Conservation (phyloP, 2,797 vertebrate genomes). For the Brachyrhaphis roseni region DNA sequence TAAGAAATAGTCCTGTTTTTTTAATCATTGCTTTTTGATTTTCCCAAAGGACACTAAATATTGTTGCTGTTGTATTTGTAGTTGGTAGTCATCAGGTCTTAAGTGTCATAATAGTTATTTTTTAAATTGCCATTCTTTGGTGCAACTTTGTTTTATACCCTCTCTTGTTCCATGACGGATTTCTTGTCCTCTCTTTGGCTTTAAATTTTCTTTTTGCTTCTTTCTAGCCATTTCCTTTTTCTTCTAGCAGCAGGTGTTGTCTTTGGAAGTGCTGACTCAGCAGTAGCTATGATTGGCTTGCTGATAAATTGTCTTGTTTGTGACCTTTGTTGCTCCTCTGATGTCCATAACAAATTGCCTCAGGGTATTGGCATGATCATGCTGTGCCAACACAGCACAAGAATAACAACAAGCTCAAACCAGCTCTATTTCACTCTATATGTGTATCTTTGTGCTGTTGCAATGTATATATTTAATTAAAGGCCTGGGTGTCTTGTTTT, state of each 20-base stretch:
- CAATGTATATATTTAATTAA: conserved; percentile 36
- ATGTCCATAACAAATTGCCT: conserved; percentile 74
- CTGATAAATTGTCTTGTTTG: conserved; percentile 60
- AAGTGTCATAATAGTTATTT: neutral
- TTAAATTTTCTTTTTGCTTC: neutral
- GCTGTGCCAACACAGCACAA: conserved; percentile 47
- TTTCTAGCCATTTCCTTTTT: conserved; percentile 6
- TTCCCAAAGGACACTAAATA: neutral
- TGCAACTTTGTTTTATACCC: neutral
- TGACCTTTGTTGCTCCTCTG: conserved; percentile 70
- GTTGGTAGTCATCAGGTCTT: neutral
- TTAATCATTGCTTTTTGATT: neutral
- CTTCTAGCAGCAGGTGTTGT: conserved; percentile 41
- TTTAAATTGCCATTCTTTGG: neutral
- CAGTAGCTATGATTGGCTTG: conserved; percentile 45
- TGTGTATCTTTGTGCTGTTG: conserved; percentile 16
- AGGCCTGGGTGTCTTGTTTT: conserved; percentile 17
- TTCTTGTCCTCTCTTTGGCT: neutral
- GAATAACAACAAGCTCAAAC: conserved; percentile 51
- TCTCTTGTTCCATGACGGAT: neutral
- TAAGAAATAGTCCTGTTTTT: neutral
- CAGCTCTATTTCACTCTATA: neutral
- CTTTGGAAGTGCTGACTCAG: conserved; percentile 68
- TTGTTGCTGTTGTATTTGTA: neutral
- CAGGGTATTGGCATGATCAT: conserved; percentile 64